phyloP scores from a whole-genome alignment of 2,888 invertebrate genomes.

The Drosophila anomelani region DNA sequence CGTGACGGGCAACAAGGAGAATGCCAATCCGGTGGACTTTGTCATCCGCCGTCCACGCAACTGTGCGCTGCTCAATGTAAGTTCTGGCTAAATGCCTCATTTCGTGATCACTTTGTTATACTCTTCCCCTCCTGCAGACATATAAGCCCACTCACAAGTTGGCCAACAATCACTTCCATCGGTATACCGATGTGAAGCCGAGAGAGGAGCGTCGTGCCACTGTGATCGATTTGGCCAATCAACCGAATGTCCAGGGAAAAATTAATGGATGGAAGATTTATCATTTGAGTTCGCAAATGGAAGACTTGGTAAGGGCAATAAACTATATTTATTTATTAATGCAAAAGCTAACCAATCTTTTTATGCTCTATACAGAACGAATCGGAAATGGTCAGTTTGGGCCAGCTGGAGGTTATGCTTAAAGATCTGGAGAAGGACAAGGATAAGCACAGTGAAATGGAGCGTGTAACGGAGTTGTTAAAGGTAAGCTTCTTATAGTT shows the following conservation, averaged over 20 bases:
- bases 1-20: constrained; percentile 82
- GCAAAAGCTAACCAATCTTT: not conserved
- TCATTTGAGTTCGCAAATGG: constrained; percentile 96
- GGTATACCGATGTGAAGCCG: constrained; percentile 93
- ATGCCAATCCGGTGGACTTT: constrained; percentile 83
- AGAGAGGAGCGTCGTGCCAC: constrained; percentile 94
- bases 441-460: constrained; percentile 85
- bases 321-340: accelerated
- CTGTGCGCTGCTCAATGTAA: constrained; percentile 82
- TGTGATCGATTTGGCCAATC: constrained; percentile 95
- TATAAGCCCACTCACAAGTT: constrained; percentile 90
- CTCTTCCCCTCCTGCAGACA: constrained; percentile 83
- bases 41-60: constrained; percentile 83
- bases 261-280: constrained; percentile 98
- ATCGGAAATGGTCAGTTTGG: constrained; percentile 85
- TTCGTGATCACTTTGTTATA: not conserved
- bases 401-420: constrained; percentile 82
- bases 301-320: constrained; percentile 89
- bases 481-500: constrained; percentile 85
- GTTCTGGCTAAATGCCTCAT: constrained; percentile 17
- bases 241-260: constrained; percentile 93
- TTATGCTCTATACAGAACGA: constrained; percentile 84
- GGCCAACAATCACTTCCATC: constrained; percentile 90
- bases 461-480: constrained; percentile 87
- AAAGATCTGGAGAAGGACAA: constrained; percentile 85